Evolutionary conservation across 2,113 vertebrate species (phyloP).

Genomic region (Synchiropus splendidus): DNA sequence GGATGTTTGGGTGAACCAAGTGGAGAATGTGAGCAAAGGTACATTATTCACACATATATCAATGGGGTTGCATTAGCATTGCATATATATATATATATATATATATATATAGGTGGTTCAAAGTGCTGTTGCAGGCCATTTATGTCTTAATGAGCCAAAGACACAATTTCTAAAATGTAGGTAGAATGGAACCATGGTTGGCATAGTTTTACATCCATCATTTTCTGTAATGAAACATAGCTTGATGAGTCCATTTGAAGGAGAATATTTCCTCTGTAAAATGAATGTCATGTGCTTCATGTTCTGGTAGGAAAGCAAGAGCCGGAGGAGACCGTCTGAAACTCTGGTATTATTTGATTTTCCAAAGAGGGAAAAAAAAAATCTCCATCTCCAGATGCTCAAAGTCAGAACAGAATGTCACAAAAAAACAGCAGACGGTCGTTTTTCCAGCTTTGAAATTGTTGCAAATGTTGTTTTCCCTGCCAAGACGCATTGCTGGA

Average conservation of each 20-base stretch:
- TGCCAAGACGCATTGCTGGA: constrained; percentile 60
- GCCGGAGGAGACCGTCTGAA: constrained; percentile 27
- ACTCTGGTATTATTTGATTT: constrained; percentile 48
- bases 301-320: background rate
- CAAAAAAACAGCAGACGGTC: constrained; percentile 43
- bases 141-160: constrained; percentile 18
- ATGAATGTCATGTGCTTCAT: background rate
- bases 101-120: too few species aligned
- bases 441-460: constrained; percentile 28
- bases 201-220: background rate
- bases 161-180: constrained; percentile 1
- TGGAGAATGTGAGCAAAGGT: constrained; percentile 32
- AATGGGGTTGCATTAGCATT: constrained; percentile 34
- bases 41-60: constrained; percentile 30
- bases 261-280: constrained; percentile 1
- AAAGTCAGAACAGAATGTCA: constrained; percentile 44
- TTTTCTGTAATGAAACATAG: background rate
- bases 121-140: constrained; percentile 8
- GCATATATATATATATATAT: constrained; percentile 24
- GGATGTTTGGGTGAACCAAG: too few species aligned
- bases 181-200: background rate
- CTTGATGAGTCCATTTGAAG: background rate
- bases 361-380: constrained; percentile 4
- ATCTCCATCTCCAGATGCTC: constrained; percentile 55
- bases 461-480: constrained; percentile 47